These are phyloP conservation scores for Neogale vison DNA, from an alignment of 2,113 vertebrate genomes.

Conservation along the genomic window DNA sequence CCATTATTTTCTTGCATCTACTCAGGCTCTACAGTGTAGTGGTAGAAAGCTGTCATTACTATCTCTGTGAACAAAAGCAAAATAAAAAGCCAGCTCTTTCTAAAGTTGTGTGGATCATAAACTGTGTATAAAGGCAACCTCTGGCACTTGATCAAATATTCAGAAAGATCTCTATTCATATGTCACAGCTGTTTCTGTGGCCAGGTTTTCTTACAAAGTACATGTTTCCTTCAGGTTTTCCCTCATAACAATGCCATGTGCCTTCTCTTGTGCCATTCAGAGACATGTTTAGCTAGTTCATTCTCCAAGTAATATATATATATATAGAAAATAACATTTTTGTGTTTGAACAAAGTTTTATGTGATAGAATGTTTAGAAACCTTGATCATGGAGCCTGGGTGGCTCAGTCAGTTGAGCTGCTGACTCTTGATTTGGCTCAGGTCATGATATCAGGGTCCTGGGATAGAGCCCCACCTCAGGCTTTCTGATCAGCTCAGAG, in stretches of 20 bases:
- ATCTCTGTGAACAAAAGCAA: constrained; percentile 16
- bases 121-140: not conserved
- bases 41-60: not conserved
- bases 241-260: not conserved
- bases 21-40: not conserved
- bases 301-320: not conserved
- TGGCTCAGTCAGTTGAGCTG: not conserved
- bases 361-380: not conserved
- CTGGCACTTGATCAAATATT: constrained; percentile 38
- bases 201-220: constrained; percentile 51
- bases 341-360: not conserved
- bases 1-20: constrained; percentile 24
- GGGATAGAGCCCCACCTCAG: too few relatives aligned
- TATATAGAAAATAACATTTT: constrained; percentile 19
- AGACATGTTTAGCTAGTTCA: not conserved
- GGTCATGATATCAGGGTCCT: not conserved
- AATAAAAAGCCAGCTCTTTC: not conserved
- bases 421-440: not conserved
- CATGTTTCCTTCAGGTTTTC: constrained; percentile 7
- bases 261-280: constrained; percentile 26
- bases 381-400: not conserved
- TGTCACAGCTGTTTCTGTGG: constrained; percentile 15
- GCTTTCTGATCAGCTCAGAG: not conserved
- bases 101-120: not conserved
- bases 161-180: not conserved